Base-by-base conservation (phyloP, 1,140 invertebrate species). In the Halesus radiatus region DNA sequence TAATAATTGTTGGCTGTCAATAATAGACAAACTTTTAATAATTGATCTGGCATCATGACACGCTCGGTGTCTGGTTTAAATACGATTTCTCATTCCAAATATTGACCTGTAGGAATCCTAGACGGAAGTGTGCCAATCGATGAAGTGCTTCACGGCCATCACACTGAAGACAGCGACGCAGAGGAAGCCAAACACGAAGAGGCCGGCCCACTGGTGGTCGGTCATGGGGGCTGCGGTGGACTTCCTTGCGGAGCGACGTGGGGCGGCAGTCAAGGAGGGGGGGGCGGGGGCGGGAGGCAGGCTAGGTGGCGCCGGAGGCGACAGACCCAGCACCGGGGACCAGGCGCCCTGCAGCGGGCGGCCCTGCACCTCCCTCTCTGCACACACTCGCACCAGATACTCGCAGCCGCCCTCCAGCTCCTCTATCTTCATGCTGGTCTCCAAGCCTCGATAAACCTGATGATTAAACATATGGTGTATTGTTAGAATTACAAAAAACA, bases 311-410 rank as follows among this genome's bases (percentile, higher is more conserved):
- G 77, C 23, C 74, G 84, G 81, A 16, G 83, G 78, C 3, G 84
- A 58, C 23, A 85, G 66, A 16, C 85, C 76, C 45, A 85, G 78
- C 53, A 81, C 81, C 2, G 85, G 84, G 82, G 94, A 94, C 86
- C 91, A 94, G 56, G 93, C 90, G 50, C 94, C 94, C 22, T 88
- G 84, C 50, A 96, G 89, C 79, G 92, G 90, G 0, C 89, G 90
- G 50, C 88, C 88, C 2, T 85, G 82, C 78, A 91, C 90, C 75
- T 92, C 87, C 50, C 95, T 91, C 70, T 96, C 91, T 2, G 93
- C 92, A 88, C 93, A 94, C 18, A 96, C 94, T 26, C 94, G 91
- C 68, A 95, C 91, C 81, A 89, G 87, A 86, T 96, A 96, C 81
- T 95, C 94, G 32, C 91, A 91, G 79, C 93, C 93, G 18, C 93